phyloP scores from a whole-genome alignment of 2,888 invertebrate species.

The Acrobasis repandana region DNA sequence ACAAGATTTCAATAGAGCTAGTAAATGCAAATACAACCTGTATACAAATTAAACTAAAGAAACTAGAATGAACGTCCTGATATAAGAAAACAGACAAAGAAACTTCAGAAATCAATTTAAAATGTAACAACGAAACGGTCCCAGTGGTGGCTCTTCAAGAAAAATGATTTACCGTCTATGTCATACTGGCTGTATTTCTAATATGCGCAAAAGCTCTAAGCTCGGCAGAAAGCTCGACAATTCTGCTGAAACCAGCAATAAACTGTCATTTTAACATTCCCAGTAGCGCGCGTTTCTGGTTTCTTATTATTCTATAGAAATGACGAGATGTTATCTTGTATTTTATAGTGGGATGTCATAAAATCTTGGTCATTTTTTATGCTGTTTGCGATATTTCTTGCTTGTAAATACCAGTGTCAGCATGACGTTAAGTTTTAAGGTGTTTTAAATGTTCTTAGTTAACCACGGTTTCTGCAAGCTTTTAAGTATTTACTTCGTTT shows the following conservation, averaged over 20 bases:
- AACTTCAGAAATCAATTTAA: constrained; percentile 5
- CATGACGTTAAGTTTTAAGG: background rate
- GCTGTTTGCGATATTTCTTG: background rate
- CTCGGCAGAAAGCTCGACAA: background rate
- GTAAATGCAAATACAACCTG: too few species aligned
- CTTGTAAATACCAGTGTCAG: background rate
- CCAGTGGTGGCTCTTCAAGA: constrained; percentile 9
- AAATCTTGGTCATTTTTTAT: background rate
- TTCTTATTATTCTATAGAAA: constrained; percentile 10
- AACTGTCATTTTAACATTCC: constrained; percentile 13
- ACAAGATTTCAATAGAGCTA: too few species aligned
- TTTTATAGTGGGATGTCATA: background rate
- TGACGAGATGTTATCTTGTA: background rate
- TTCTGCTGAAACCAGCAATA: constrained; percentile 2
- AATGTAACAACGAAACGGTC: constrained; percentile 9
- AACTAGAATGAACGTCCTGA: background rate
- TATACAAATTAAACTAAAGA: too few species aligned
- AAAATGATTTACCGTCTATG: background rate
- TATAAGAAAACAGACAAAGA: background rate
- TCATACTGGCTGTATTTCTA: constrained; percentile 3
- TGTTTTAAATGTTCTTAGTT: too few species aligned
- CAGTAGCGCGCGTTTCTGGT: constrained; percentile 3
- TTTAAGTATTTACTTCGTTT: too few species aligned
- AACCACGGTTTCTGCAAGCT: too few species aligned
- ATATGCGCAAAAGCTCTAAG: constrained; percentile 9